Percentiles rank a stretch among this genome's conserved stretches.
Conservation (phyloP, 2,797 vertebrate genomes). For the Sebastiscus albofasciatus region DNA sequence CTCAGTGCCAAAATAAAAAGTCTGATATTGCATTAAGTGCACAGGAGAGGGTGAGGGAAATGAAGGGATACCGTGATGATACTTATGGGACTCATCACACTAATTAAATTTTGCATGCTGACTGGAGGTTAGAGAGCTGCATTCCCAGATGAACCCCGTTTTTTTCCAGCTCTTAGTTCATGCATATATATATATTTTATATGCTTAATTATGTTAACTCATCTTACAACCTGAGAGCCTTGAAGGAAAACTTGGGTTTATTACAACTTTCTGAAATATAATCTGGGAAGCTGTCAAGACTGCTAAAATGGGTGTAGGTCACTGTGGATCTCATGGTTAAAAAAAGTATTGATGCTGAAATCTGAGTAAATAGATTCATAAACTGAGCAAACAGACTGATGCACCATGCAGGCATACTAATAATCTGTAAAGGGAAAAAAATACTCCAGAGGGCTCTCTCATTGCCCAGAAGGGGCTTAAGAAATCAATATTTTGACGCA, state of each 20-base stretch:
- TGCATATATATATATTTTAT: conserved; percentile 32
- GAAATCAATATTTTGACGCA: too few species aligned
- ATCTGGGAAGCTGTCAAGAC: too few species aligned
- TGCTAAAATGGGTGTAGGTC: not conserved
- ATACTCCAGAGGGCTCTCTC: not conserved
- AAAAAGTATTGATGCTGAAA: not conserved
- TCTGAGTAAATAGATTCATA: not conserved
- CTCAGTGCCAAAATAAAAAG: conserved; percentile 45
- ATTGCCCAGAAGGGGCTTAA: too few species aligned
- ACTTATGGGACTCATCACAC: conserved; percentile 58
- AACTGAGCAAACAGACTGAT: not conserved
- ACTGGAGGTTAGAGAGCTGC: conserved; percentile 61
- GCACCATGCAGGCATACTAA: not conserved
- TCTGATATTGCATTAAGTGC: conserved; percentile 45
- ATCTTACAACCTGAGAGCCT: not conserved
- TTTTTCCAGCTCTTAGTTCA: conserved; percentile 61
- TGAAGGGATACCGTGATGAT: conserved; percentile 40
- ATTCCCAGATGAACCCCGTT: conserved; percentile 54
- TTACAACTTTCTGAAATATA: not conserved
- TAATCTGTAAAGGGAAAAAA: not conserved
- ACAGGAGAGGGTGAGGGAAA: conserved; percentile 29
- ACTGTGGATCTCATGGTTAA: not conserved
- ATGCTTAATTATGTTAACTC: conserved; percentile 40
- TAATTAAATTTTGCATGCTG: conserved; percentile 77
- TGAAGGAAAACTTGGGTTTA: not conserved